A percentile compares a stretch with the other conserved stretches of the same genome.
These are phyloP conservation scores for Nemurella pictetii DNA, from an alignment of 2,888 invertebrate genomes.

Conservation along the genomic window DNA sequence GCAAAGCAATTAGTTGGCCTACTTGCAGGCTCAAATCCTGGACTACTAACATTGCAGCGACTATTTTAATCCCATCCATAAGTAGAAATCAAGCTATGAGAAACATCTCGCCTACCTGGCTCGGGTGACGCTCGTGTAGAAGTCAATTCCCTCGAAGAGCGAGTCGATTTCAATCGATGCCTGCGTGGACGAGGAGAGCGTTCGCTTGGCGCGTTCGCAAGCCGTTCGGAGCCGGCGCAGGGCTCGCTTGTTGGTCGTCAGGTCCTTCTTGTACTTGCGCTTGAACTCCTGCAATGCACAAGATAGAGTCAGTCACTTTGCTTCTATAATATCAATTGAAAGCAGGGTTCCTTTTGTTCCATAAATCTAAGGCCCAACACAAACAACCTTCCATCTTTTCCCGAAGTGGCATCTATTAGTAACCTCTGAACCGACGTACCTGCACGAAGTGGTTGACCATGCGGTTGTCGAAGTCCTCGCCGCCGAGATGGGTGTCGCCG, in stretches of 20 bases:
- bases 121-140: conserved; percentile 64
- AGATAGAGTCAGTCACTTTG: not conserved
- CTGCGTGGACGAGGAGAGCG: conserved; percentile 53
- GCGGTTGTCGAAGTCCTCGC: conserved; percentile 62
- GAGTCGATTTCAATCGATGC: conserved; percentile 60
- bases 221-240: conserved; percentile 54
- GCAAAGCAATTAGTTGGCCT: no score
- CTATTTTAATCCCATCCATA: no score
- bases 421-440: not conserved
- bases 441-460: conserved; percentile 60
- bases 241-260: conserved; percentile 53
- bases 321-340: no score
- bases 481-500: conserved; percentile 62
- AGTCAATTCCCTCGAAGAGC: conserved; percentile 64
- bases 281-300: conserved; percentile 53
- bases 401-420: not conserved
- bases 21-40: no score
- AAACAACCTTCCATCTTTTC: no score
- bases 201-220: conserved; percentile 57
- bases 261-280: conserved; percentile 56
- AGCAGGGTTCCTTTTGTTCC: no score
- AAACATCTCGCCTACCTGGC: no score
- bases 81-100: no score
- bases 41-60: no score
- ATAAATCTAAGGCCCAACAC: no score